Conservation (phyloP, 2,113 vertebrate species). For the Apteryx owenii region DNA sequence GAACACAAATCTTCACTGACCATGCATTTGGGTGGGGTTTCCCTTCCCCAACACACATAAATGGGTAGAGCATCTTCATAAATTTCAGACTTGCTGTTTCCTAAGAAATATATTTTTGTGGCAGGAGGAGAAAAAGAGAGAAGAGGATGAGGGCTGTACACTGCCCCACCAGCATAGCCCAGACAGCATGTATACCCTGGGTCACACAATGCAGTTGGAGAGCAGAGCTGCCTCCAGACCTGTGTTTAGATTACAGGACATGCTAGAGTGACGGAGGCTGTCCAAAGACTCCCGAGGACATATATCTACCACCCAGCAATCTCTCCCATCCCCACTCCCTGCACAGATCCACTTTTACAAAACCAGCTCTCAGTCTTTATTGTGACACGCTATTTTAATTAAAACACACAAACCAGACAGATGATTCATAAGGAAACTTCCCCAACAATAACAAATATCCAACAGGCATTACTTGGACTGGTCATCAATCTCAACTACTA, state of each 20-base stretch:
- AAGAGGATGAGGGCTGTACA: not conserved
- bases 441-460: not conserved
- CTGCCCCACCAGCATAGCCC: not conserved
- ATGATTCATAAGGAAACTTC: constrained; percentile 10
- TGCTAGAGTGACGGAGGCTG: fast-evolving
- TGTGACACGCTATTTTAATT: not conserved
- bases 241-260: fast-evolving
- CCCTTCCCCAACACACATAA: not conserved
- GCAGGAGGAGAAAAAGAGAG: not conserved
- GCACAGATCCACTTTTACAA: not conserved
- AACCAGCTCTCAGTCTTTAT: not conserved
- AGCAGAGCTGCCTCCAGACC: not conserved
- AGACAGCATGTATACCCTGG: not conserved
- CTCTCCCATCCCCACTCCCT: not conserved
- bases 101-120: not conserved
- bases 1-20: not conserved
- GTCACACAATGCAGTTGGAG: not conserved
- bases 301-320: not conserved
- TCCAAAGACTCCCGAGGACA: not conserved
- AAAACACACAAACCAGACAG: constrained; percentile 7
- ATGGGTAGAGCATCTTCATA: not conserved
- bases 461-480: not conserved
- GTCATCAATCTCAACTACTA: constrained; percentile 13
- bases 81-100: not conserved
- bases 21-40: not conserved